These are phyloP conservation scores for Apaloderma vittatum DNA, from an alignment of 2,113 vertebrate species.

Conservation along the genomic window DNA sequence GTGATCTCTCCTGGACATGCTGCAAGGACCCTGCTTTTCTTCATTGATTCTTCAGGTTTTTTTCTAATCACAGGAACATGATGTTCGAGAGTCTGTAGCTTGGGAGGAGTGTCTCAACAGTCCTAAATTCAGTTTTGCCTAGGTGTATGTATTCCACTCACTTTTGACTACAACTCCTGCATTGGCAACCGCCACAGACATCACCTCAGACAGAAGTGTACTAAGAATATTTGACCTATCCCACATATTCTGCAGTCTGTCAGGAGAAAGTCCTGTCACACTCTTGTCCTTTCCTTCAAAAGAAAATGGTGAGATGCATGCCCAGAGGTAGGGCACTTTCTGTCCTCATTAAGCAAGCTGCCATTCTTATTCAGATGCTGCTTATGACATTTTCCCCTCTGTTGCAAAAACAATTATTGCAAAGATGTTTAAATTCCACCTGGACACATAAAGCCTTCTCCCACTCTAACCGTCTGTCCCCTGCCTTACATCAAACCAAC, in stretches of 20 bases:
- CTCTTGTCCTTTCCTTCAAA: background rate
- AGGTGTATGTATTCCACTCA: background rate
- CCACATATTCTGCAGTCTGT: background rate
- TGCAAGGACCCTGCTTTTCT: background rate
- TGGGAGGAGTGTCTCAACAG: background rate
- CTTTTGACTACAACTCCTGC: background rate
- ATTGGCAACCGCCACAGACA: background rate
- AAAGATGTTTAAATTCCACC: conserved; percentile 21
- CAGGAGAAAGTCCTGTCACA: background rate
- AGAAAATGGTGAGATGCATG: fast-evolving
- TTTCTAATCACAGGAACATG: background rate
- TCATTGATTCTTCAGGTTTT: background rate
- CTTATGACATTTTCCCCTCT: background rate
- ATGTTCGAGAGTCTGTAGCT: background rate
- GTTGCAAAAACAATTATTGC: background rate
- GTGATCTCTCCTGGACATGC: background rate
- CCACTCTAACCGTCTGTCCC: background rate
- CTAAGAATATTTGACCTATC: background rate
- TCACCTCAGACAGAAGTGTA: background rate
- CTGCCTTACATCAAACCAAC: background rate
- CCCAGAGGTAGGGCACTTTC: background rate
- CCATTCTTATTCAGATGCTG: background rate
- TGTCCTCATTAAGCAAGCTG: background rate
- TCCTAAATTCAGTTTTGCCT: background rate
- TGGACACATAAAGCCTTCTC: background rate